Conservation (phyloP, 2,797 vertebrate genomes). For the Neopelma chrysocephalum region DNA sequence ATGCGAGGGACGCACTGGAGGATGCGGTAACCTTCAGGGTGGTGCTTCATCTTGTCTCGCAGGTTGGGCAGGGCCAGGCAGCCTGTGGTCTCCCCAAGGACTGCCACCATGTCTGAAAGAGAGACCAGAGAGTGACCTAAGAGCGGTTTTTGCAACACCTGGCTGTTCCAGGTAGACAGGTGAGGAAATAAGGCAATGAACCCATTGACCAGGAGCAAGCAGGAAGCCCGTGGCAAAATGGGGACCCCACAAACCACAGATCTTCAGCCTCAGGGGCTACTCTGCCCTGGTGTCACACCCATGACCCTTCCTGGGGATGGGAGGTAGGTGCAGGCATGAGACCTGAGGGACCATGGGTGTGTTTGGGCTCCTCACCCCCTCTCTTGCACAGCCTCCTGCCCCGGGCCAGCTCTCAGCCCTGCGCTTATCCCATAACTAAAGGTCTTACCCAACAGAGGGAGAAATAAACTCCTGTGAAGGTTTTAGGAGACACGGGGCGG, state of each 20-base stretch:
- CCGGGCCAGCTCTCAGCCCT: not conserved
- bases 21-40: constrained; percentile 87
- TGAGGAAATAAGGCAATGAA: not conserved
- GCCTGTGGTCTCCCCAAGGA: constrained; percentile 94
- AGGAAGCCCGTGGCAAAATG: not conserved
- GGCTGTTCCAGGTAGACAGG: not conserved
- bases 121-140: not conserved
- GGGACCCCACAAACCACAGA: not conserved
- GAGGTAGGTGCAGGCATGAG: not conserved
- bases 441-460: not conserved
- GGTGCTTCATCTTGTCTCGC: constrained; percentile 86
- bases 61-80: constrained; percentile 80
- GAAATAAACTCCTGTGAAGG: not conserved
- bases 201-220: not conserved
- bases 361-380: not conserved
- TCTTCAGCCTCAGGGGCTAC: not conserved
- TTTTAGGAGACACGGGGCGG: not conserved
- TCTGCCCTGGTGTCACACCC: not conserved
- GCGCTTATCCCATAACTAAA: not conserved
- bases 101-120: constrained; percentile 94
- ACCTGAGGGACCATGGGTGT: too few species aligned
- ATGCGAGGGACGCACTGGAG: constrained; percentile 81
- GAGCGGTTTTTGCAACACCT: not conserved
- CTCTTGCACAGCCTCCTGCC: not conserved
- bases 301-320: not conserved